Conservation (phyloP, 2,113 vertebrate species). For the Gallinago paraguaiae region DNA sequence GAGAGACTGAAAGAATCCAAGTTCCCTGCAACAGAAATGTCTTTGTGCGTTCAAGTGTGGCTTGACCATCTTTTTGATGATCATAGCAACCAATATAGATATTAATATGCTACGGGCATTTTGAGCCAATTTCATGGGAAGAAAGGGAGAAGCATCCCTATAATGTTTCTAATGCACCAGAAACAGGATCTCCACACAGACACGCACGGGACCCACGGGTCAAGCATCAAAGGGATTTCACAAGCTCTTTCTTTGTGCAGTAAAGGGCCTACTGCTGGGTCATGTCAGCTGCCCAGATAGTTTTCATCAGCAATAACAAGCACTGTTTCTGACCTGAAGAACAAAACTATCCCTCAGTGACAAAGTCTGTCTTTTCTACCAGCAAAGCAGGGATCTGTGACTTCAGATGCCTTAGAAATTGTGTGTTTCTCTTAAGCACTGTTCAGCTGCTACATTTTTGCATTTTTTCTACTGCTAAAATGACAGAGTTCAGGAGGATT, state of each 20-base stretch:
- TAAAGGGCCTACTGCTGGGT: background rate
- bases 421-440: fast-evolving
- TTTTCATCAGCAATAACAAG: background rate
- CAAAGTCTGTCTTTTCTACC: background rate
- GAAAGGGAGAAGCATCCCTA: background rate
- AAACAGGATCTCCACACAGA: background rate
- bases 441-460: background rate
- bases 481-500: background rate
- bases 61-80: background rate
- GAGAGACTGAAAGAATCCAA: background rate
- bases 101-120: background rate
- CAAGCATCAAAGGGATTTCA: background rate
- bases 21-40: background rate
- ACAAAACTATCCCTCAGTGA: background rate
- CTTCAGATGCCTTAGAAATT: background rate
- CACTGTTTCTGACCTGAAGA: background rate
- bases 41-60: fast-evolving
- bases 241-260: background rate
- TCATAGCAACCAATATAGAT: background rate
- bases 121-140: background rate
- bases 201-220: background rate
- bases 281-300: background rate
- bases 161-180: background rate
- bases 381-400: background rate
- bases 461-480: background rate